Evolutionary conservation across 2,797 vertebrate species (phyloP), one percentile per base, ranked within the genome.

Genomic region (Brotula barbata): DNA sequence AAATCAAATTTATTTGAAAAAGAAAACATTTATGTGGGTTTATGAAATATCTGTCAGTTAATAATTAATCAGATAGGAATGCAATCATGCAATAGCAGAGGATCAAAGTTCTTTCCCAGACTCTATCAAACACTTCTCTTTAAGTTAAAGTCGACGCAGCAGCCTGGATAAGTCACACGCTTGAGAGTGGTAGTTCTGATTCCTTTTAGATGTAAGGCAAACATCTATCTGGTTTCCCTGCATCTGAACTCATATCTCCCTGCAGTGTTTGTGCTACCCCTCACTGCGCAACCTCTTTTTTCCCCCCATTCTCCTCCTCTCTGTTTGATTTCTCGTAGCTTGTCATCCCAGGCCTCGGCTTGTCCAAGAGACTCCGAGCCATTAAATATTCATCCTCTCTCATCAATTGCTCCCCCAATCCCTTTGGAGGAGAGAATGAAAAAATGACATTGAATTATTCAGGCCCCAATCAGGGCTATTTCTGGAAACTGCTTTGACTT

Each of bases 311-410:
- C 77, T 71, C 62, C 60, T 68, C 63, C 62, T 37, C 80, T 65
- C 68, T 53, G 78, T 85, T 87, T 82, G 85, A 87, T 80, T 86
- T 73, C 71, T 77, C 51, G 0, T 53, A 66, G 80, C 82, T 83
- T 78, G 87, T 87, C 87, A 81, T 79, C 75, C 67, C 33, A 11
- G 61, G 75, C 73, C 75, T 67, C 61, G 48, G 85, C 83, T 77
- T 84, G 87, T 88, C 88, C 82, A 73, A 85, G 79, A 83, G 78
- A 84, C 81, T 88, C 75, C 0, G 64, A 72, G 65, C 52, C 66
- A 78, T 92, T 84, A 89, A 92, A 89, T 89, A 89, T 91, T 91
- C 77, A 92, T 90, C 74, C 20, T 57, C 56, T 81, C 85, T 89
- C 85, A 88, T 89, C 85, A 86, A 83, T 87, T 71, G 82, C 86